Conservation (phyloP, 2,113 vertebrate species). For the Mus pahari region DNA sequence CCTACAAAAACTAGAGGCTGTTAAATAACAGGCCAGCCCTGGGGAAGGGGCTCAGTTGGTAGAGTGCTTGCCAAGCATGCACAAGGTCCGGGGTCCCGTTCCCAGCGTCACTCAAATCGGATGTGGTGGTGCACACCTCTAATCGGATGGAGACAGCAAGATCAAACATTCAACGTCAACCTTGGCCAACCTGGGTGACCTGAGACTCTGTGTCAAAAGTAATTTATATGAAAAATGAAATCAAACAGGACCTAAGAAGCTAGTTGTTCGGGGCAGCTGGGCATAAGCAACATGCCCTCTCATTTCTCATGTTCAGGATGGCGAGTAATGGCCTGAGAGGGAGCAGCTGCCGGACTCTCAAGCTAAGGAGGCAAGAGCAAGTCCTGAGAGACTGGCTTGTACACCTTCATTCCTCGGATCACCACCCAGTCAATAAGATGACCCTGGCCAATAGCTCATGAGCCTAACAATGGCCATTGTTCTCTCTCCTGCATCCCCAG, state of each 20-base stretch:
- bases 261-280: accelerated
- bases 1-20: neutral
- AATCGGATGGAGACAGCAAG: neutral
- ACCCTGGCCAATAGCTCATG: conserved; percentile 1
- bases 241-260: neutral
- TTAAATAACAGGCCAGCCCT: neutral
- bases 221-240: neutral
- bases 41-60: neutral
- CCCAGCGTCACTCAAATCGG: neutral
- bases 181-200: neutral
- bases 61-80: neutral
- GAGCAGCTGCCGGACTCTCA: neutral
- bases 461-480: conserved; percentile 74
- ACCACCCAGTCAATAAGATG: conserved; percentile 59
- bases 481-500: conserved; percentile 69
- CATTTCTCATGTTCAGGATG: accelerated
- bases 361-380: neutral
- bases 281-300: neutral
- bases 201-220: neutral
- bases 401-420: conserved; percentile 58
- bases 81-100: neutral
- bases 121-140: neutral
- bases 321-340: neutral
- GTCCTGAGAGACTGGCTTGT: neutral
- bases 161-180: neutral